These are phyloP conservation scores for Cantharis rufa DNA, from an alignment of 2,888 invertebrate genomes.

Conservation along the genomic window DNA sequence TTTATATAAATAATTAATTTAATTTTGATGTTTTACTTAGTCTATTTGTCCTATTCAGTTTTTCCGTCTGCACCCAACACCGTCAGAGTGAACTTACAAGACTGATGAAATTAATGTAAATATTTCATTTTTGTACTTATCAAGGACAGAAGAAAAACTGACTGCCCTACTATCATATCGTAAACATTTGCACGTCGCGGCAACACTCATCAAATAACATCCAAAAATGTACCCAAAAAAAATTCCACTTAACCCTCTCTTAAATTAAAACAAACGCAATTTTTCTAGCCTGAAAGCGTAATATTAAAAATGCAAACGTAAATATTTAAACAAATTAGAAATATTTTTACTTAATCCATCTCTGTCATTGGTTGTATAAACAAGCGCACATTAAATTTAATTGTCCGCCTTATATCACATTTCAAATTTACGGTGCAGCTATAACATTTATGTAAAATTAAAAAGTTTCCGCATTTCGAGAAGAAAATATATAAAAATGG, in stretches of 20 bases:
- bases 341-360: conserved; percentile 18
- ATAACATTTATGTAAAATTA: background rate
- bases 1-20: background rate
- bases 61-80: background rate
- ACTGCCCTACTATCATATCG: no score
- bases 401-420: conserved; percentile 23
- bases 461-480: background rate
- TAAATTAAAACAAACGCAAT: background rate
- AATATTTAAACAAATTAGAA: background rate
- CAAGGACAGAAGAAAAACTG: no score
- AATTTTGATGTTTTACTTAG: background rate
- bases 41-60: background rate
- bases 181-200: background rate
- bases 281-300: background rate
- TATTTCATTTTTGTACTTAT: no score
- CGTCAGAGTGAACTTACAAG: no score
- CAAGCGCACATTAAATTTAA: conserved; percentile 10
- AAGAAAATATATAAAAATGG: conserved; percentile 4
- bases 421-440: background rate
- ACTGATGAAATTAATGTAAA: no score
- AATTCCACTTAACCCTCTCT: background rate
- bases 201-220: background rate
- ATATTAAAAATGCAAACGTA: background rate
- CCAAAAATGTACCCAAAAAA: background rate
- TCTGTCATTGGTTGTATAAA: conserved; percentile 15